Evolutionary conservation across 2,113 vertebrate genomes (phyloP), one percentile per base, ranked within the genome.

Genomic region (Entomyzon cyanotis): DNA sequence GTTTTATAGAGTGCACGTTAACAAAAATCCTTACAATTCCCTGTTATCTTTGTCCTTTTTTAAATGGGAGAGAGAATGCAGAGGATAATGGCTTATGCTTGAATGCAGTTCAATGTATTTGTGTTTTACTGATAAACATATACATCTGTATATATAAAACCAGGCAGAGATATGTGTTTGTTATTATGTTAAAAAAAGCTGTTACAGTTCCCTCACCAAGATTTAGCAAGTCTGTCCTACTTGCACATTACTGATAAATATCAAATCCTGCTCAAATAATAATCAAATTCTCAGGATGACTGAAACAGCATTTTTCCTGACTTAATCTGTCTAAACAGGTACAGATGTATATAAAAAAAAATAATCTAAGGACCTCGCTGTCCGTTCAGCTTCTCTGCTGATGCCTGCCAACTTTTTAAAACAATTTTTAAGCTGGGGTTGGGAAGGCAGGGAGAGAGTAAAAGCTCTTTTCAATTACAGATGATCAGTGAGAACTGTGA

Each of bases 361-460:
- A 37, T 37, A 46, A 39, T 50, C 52, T 97, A 96, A 95, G 98
- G 98, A 98, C 68, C 93, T 73, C 2, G 3, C 76, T 89, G 82
- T 96, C 95, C 96, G 93, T 97, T 96, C 94, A 96, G 97, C 96
- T 97, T 97, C 96, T 92, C 95, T 97, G 96, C 97, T 99, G 98
- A 98, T 95, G 98, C 97, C 98, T 99, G 98, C 98, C 98, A 98
- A 98, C 98, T 96, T 97, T 97, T 98, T 89, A 98, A 98, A 98
- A 30, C 46, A 12, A 24, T 79, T 93, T 90, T 97, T 97, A 98
- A 98, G 97, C 97, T 68, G 77, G 13, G 30, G 68, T 89, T 89
- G 60, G 18, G 39, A 71, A 74, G 42, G 97, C 97, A 8, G 19
- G 21, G 21, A 23, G 44, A 95, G 84, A 87, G 56, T 8, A 71